Percentiles rank a stretch among this genome's conserved stretches.
phyloP scores from a whole-genome alignment of 2,888 invertebrate genomes.

The Melanchra persicariae region DNA sequence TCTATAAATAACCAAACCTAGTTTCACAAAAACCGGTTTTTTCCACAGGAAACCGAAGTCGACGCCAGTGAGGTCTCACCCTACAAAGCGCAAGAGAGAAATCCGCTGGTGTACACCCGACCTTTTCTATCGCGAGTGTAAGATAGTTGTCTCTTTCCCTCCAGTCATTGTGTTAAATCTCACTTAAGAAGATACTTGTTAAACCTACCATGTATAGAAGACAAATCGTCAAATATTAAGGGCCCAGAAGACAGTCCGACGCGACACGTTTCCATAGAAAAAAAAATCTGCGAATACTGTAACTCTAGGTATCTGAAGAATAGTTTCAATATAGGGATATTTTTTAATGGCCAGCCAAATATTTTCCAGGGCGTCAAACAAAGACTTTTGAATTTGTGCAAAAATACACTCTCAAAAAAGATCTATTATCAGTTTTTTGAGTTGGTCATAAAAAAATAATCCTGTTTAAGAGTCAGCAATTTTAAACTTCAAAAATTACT shows the following conservation, averaged over 20 bases:
- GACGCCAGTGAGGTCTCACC: conserved; percentile 77
- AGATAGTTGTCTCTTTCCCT: conserved; percentile 56
- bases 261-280: no score
- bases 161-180: conserved; percentile 59
- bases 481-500: no score
- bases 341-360: no score
- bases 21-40: conserved; percentile 33
- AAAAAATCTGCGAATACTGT: no score
- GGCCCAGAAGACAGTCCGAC: neutral
- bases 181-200: conserved; percentile 16
- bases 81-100: conserved; percentile 80
- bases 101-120: conserved; percentile 63
- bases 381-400: no score
- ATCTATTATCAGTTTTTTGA: no score
- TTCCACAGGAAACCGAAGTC: conserved; percentile 77
- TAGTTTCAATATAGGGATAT: no score
- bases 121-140: conserved; percentile 70
- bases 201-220: conserved; percentile 24
- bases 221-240: neutral
- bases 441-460: no score
- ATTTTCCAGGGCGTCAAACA: no score
- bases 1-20: conserved; percentile 10
- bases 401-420: no score
- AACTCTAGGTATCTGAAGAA: no score
- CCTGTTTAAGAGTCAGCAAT: no score